These are phyloP conservation scores for Dascyllus trimaculatus DNA, from an alignment of 2,113 vertebrate genomes.

Conservation along the genomic window DNA sequence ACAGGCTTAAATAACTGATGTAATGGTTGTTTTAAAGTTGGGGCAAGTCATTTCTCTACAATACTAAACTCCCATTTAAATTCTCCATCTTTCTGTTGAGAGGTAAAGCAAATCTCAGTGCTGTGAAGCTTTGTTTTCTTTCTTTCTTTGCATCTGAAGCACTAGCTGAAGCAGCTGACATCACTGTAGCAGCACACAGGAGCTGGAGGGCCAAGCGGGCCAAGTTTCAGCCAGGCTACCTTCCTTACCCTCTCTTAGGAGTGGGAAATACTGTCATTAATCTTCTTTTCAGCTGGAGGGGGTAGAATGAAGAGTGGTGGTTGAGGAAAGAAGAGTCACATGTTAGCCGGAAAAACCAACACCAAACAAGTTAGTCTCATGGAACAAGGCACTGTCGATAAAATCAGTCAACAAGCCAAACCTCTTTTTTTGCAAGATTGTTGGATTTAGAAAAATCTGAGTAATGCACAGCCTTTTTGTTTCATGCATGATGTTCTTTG, in stretches of 20 bases:
- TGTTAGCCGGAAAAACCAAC: constrained; percentile 80
- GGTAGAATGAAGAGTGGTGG: constrained; percentile 76
- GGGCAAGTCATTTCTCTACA: background rate
- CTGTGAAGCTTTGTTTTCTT: constrained; percentile 27
- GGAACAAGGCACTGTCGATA: constrained; percentile 60
- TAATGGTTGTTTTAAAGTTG: constrained; percentile 6
- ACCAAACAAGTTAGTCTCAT: constrained; percentile 80
- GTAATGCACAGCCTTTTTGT: constrained; percentile 44
- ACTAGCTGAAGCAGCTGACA: constrained; percentile 79
- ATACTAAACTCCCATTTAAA: background rate
- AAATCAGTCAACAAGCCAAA: constrained; percentile 71
- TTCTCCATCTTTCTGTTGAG: background rate
- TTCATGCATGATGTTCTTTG: constrained; percentile 56
- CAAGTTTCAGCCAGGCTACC: constrained; percentile 71
- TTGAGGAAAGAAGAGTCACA: constrained; percentile 79
- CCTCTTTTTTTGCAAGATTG: constrained; percentile 65
- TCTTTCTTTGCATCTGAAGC: constrained; percentile 59
- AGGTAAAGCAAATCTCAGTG: constrained; percentile 31
- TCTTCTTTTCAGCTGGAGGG: constrained; percentile 83
- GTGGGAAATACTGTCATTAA: constrained; percentile 83
- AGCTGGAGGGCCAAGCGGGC: constrained; percentile 74
- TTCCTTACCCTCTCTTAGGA: constrained; percentile 85
- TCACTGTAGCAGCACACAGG: constrained; percentile 77
- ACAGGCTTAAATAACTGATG: background rate
- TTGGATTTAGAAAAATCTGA: constrained; percentile 18